phyloP scores from a whole-genome alignment of 2,888 invertebrate genomes.

The Drosophila picticornis region DNA sequence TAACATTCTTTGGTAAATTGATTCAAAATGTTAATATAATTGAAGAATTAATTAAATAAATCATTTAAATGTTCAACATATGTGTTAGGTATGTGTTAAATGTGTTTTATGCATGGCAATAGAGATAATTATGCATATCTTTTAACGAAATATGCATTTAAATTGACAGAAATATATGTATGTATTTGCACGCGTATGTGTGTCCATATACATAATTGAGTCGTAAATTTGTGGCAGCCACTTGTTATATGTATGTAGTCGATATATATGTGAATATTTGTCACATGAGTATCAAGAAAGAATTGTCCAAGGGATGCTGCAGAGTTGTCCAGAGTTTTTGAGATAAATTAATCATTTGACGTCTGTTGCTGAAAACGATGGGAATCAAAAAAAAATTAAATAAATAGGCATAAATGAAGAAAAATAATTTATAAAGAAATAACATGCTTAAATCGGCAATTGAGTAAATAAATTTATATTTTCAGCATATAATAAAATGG shows the following conservation, averaged over 20 bases:
- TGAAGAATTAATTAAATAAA: not conserved
- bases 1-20: not conserved
- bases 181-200: not conserved
- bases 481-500: conserved; percentile 30
- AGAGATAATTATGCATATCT: not conserved
- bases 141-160: not conserved
- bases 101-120: not conserved
- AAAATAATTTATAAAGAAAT: not conserved
- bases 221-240: conserved; percentile 1
- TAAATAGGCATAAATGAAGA: not conserved
- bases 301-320: not conserved
- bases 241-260: not conserved
- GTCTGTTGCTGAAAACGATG: not conserved
- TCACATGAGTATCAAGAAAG: not conserved
- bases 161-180: not conserved
- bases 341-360: not conserved
- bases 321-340: not conserved
- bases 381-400: not conserved
- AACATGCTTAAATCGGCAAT: not conserved
- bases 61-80: not conserved
- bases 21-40: not conserved
- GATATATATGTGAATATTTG: not conserved
- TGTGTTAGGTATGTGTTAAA: not conserved
- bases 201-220: conserved; percentile 10
- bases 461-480: not conserved